These are phyloP conservation scores for Lathronympha strigana DNA, from an alignment of 2,888 invertebrate genomes.

Conservation along the genomic window DNA sequence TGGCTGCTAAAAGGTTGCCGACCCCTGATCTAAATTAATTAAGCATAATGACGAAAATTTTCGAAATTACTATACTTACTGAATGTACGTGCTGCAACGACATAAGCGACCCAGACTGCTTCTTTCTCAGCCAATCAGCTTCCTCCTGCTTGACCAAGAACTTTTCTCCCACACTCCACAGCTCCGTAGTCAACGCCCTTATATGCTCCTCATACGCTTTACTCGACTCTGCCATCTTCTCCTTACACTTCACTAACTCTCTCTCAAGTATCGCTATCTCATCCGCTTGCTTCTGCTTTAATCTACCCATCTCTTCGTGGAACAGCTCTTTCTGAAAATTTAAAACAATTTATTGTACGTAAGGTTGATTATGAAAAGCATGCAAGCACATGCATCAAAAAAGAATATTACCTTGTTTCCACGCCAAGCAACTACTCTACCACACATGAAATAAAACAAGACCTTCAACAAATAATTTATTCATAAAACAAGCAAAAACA, in stretches of 20 bases:
- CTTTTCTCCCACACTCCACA: slow-evolving; percentile 86
- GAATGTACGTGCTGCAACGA: slow-evolving; percentile 76
- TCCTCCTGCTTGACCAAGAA: slow-evolving; percentile 83
- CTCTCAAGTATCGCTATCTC: slow-evolving; percentile 78
- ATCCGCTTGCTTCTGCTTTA: slow-evolving; percentile 79
- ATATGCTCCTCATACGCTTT: slow-evolving; percentile 72
- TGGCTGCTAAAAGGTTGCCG: too few relatives aligned
- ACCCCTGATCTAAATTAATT: too few relatives aligned
- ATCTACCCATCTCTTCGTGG: slow-evolving; percentile 84
- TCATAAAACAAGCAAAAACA: slow-evolving; percentile 54
- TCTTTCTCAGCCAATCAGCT: slow-evolving; percentile 77
- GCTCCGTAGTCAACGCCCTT: slow-evolving; percentile 78
- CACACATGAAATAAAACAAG: slow-evolving; percentile 69
- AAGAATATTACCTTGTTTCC: slow-evolving; percentile 64
- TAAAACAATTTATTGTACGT: slow-evolving; percentile 11
- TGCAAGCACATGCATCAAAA: slow-evolving; percentile 52
- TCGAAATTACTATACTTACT: slow-evolving; percentile 53
- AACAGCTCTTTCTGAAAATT: slow-evolving; percentile 84
- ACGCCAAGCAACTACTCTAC: slow-evolving; percentile 44
- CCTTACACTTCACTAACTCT: slow-evolving; percentile 80
- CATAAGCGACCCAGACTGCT: slow-evolving; percentile 74
- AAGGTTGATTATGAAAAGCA: slow-evolving; percentile 42
- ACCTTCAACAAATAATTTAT: slow-evolving; percentile 69
- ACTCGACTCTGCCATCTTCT: slow-evolving; percentile 72
- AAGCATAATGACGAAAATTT: neutral